Conservation (phyloP, 2,888 invertebrate genomes). For the Drosophila mayaguana region DNA sequence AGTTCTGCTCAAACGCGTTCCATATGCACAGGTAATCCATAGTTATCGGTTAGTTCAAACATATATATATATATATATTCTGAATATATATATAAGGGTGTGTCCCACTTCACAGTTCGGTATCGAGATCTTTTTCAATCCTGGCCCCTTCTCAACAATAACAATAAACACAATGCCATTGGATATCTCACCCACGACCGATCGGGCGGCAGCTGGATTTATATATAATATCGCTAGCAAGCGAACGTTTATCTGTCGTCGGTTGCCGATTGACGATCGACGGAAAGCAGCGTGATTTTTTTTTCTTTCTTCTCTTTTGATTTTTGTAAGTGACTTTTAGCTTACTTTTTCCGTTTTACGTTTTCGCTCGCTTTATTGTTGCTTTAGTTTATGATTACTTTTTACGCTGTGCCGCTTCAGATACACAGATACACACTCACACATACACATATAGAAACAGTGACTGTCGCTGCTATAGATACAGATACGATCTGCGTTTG, state of each 20-base stretch:
- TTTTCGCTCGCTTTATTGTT: slow-evolving; percentile 57
- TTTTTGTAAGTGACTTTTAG: slow-evolving; percentile 55
- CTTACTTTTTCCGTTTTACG: slow-evolving; percentile 54
- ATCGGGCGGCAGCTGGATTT: slow-evolving; percentile 7
- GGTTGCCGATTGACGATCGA: slow-evolving; percentile 33
- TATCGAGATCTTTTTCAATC: slow-evolving; percentile 24
- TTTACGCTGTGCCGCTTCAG: slow-evolving; percentile 55
- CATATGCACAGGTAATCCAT: slow-evolving; percentile 84
- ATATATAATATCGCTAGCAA: slow-evolving; percentile 39
- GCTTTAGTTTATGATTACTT: slow-evolving; percentile 72
- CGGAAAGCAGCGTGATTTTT: slow-evolving; percentile 40
- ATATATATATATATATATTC: slow-evolving; percentile 8
- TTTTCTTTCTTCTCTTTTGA: slow-evolving; percentile 13
- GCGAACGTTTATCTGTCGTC: slow-evolving; percentile 41
- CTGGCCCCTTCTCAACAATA: slow-evolving; percentile 7
- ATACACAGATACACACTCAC: slow-evolving; percentile 14
- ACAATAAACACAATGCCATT: background rate
- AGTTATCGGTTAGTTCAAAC: slow-evolving; percentile 6
- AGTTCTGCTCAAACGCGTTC: slow-evolving; percentile 83
- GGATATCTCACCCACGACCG: slow-evolving; percentile 27
- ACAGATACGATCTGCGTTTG: slow-evolving; percentile 74
- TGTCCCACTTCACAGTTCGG: background rate
- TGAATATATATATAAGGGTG: background rate
- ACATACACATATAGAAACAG: slow-evolving; percentile 24
- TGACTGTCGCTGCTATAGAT: slow-evolving; percentile 58